Percentiles rank a stretch among this genome's conserved stretches.
Evolutionary conservation across 2,797 vertebrate genomes (phyloP).

Genomic region (Mormyrus proboscirostris): DNA sequence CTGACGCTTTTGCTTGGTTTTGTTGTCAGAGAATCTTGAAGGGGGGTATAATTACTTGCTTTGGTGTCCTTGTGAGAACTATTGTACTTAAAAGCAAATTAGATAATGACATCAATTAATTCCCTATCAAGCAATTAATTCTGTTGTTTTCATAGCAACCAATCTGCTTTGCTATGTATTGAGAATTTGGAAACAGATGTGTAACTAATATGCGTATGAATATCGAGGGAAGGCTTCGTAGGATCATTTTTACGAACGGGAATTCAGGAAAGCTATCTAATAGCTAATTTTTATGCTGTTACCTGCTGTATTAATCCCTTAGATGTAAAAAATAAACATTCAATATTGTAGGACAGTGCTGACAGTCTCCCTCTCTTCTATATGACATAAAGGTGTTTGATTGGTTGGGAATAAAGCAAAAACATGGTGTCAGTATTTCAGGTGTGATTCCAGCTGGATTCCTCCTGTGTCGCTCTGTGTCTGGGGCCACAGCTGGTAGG

Average conservation of each 20-base stretch:
- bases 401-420: not conserved
- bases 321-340: not conserved
- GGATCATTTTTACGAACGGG: not conserved
- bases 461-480: not conserved
- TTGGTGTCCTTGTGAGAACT: constrained; percentile 25
- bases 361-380: not conserved
- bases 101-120: constrained; percentile 31
- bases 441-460: not conserved
- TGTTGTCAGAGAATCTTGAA: constrained; percentile 16
- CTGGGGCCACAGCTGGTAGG: not conserved
- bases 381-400: not conserved
- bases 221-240: not conserved
- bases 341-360: not conserved
- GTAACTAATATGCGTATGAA: not conserved
- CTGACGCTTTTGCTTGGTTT: not conserved
- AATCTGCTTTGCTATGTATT: constrained; percentile 22
- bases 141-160: constrained; percentile 24
- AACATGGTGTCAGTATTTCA: not conserved
- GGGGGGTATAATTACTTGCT: constrained; percentile 18
- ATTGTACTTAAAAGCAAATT: constrained; percentile 28
- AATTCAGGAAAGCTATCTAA: not conserved
- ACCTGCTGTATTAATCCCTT: not conserved
- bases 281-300: not conserved
- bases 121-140: constrained; percentile 39
- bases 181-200: constrained; percentile 30